Conservation (phyloP, 2,888 invertebrate species). For the Ellobium chinense region DNA sequence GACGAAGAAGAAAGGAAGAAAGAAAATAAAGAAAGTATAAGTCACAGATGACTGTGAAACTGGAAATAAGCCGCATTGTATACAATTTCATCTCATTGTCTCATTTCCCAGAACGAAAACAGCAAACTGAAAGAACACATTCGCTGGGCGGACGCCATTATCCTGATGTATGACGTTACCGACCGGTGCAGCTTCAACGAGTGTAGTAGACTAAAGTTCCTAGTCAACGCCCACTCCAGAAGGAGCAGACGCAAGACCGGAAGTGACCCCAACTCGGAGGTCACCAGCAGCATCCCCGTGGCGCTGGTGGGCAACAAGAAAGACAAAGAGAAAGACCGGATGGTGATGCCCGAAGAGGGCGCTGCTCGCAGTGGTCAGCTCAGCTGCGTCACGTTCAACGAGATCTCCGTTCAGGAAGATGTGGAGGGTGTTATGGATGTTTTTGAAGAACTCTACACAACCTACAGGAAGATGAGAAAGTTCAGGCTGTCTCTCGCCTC, state of each 20-base stretch:
- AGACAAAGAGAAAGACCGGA: constrained; percentile 88
- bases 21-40: not conserved
- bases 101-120: constrained; percentile 63
- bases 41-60: not conserved
- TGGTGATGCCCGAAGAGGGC: constrained; percentile 81
- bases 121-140: constrained; percentile 86
- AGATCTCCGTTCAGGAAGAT: constrained; percentile 90
- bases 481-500: not conserved
- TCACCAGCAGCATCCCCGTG: constrained; percentile 81
- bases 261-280: constrained; percentile 21
- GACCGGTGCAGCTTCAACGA: constrained; percentile 89
- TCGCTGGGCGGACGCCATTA: constrained; percentile 92
- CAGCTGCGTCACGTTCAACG: constrained; percentile 84
- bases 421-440: constrained; percentile 89
- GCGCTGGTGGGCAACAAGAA: constrained; percentile 90
- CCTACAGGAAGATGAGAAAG: constrained; percentile 27
- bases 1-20: not conserved
- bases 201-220: constrained; percentile 69
- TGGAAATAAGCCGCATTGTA: not conserved
- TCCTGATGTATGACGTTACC: constrained; percentile 92
- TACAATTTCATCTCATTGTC: not conserved
- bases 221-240: constrained; percentile 72
- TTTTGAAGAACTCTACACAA: constrained; percentile 63
- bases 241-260: constrained; percentile 46
- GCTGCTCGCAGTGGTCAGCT: constrained; percentile 57